Percentiles rank a stretch among this genome's conserved stretches.
These are phyloP conservation scores for Nothoprocta perdicaria DNA, from an alignment of 2,113 vertebrate species.

Conservation along the genomic window DNA sequence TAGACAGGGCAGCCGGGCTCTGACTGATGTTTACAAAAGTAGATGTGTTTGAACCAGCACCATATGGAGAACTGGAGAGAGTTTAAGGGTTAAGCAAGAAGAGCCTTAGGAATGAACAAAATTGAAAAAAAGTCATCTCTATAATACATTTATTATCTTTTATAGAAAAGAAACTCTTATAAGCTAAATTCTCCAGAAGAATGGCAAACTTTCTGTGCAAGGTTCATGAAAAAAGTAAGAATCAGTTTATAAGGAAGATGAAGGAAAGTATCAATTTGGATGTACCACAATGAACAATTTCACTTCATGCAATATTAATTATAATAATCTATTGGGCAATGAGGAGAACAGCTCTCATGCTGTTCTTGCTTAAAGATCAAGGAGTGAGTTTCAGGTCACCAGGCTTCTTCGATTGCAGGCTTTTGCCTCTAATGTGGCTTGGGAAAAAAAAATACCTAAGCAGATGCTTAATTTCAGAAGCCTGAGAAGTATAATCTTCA, in stretches of 20 bases:
- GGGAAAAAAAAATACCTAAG: constrained; percentile 17
- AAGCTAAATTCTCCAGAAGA: not conserved
- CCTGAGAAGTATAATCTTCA: not conserved
- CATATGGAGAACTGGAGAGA: constrained; percentile 23
- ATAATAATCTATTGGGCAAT: not conserved
- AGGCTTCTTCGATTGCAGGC: not conserved
- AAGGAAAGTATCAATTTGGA: not conserved
- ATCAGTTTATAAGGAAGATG: not conserved
- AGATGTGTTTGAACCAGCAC: constrained; percentile 54
- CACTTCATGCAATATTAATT: not conserved
- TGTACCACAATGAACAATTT: not conserved
- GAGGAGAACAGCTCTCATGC: not conserved
- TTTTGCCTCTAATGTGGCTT: not conserved
- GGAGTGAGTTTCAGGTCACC: constrained; percentile 1
- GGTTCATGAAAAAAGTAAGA: not conserved
- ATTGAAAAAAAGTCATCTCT: not conserved
- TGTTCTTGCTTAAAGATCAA: constrained; percentile 28
- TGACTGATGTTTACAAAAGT: constrained; percentile 69
- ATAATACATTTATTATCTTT: not conserved
- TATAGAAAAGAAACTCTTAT: not conserved
- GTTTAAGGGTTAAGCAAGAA: constrained; percentile 45
- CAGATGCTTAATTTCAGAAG: not conserved
- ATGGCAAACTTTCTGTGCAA: not conserved
- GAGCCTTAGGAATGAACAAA: not conserved
- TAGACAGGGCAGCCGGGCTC: constrained; percentile 20